Percentiles rank a stretch among this genome's conserved stretches.
Evolutionary conservation across 2,113 vertebrate genomes (phyloP).

Genomic region (Gallinago media): DNA sequence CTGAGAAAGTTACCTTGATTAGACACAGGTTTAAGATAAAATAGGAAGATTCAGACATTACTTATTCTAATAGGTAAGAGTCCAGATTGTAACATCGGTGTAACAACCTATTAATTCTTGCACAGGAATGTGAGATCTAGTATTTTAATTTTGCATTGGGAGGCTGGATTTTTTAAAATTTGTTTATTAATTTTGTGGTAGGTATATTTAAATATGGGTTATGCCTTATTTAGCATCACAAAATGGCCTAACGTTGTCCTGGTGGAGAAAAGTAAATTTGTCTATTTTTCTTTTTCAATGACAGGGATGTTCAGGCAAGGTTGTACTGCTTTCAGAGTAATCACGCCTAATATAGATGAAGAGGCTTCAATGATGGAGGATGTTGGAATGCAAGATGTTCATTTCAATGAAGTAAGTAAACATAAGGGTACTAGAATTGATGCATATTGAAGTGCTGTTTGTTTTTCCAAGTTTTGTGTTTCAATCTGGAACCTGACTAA

Average conservation of each 20-base stretch:
- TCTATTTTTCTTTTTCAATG: background rate
- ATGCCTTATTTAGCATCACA: background rate
- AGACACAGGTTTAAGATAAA: background rate
- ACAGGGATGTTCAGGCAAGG: conserved; percentile 95
- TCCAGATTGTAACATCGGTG: background rate
- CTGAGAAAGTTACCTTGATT: background rate
- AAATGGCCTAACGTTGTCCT: background rate
- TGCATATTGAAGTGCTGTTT: background rate
- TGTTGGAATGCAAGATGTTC: conserved; percentile 98
- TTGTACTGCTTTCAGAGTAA: conserved; percentile 92
- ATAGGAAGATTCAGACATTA: background rate
- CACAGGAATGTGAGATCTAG: background rate
- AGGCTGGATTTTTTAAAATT: background rate
- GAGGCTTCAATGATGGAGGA: conserved; percentile 99
- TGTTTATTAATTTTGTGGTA: background rate
- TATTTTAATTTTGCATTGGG: background rate
- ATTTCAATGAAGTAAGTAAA: conserved; percentile 92
- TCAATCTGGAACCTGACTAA: background rate
- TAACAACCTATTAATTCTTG: background rate
- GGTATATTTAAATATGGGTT: background rate
- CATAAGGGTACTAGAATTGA: background rate
- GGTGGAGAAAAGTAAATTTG: background rate
- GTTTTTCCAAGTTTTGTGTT: background rate
- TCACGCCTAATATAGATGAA: conserved; percentile 98
- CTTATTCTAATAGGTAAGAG: background rate